phyloP scores from a whole-genome alignment of 2,888 invertebrate species.

The Cephus sareptanus region DNA sequence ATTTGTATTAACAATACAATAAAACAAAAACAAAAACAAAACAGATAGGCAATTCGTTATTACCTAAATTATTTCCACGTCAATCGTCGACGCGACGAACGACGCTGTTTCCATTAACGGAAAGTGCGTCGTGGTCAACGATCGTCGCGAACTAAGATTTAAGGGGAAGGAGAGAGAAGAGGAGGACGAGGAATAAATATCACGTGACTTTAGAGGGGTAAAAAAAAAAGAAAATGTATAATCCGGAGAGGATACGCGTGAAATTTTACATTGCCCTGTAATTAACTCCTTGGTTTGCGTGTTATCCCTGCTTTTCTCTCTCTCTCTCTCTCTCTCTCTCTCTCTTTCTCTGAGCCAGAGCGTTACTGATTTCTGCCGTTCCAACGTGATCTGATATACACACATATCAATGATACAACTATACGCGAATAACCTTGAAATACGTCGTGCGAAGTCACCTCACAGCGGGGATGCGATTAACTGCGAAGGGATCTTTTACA shows the following conservation, averaged over 20 bases:
- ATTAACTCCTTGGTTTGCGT: too few species aligned
- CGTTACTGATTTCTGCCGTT: conserved; percentile 61
- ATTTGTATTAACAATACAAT: background rate
- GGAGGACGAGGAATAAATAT: background rate
- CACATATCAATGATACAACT: background rate
- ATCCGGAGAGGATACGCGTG: conserved; percentile 46
- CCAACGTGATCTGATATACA: conserved; percentile 4
- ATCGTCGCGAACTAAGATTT: background rate
- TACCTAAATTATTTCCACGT: background rate
- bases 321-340: conserved; percentile 21
- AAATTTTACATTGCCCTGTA: conserved; percentile 39
- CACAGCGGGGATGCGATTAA: background rate
- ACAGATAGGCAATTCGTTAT: background rate
- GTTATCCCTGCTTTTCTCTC: too few species aligned
- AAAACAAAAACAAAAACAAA: background rate
- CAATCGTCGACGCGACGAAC: background rate
- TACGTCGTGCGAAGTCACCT: background rate
- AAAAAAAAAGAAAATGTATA: conserved; percentile 41
- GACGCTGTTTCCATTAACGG: background rate
- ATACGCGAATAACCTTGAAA: background rate
- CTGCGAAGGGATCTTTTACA: background rate
- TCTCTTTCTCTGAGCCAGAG: conserved; percentile 32
- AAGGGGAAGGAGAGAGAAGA: background rate
- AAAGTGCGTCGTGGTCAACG: background rate
- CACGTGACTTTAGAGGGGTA: conserved; percentile 39